Percentiles rank a stretch among this genome's conserved stretches.
phyloP scores from a whole-genome alignment of 2,113 vertebrate species.

The Meles meles region DNA sequence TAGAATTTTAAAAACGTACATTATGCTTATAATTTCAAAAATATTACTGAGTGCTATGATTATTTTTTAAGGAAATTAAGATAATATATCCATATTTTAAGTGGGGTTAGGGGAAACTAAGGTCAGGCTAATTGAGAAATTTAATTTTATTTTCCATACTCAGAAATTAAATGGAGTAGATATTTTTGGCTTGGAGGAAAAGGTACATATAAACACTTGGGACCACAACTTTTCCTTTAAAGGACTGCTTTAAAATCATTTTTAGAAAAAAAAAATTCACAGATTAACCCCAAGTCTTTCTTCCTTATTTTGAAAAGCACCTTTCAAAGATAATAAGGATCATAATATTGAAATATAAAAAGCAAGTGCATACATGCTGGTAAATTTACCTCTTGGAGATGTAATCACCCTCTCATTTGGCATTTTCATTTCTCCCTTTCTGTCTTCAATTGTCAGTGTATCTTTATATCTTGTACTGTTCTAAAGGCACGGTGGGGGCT shows the following conservation, averaged over 20 bases:
- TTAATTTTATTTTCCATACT: neutral
- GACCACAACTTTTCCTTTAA: neutral
- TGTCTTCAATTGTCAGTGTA: neutral
- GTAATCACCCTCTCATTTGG: neutral
- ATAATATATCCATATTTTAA: neutral
- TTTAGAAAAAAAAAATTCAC: neutral
- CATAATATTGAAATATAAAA: conserved; percentile 41
- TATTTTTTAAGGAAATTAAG: neutral
- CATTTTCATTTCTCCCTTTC: conserved; percentile 24
- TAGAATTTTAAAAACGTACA: neutral
- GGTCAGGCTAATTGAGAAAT: neutral
- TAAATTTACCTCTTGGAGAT: conserved; percentile 23
- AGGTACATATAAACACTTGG: neutral
- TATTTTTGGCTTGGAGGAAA: neutral
- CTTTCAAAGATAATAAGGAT: conserved; percentile 43
- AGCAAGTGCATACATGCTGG: neutral
- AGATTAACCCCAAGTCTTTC: neutral
- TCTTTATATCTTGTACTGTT: neutral
- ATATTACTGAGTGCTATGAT: neutral
- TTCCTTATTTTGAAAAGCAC: conserved; percentile 41
- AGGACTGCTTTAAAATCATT: neutral
- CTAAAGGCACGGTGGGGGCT: neutral
- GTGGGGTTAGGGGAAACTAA: neutral
- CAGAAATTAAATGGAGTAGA: neutral
- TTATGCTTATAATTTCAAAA: neutral